A percentile compares a stretch with the other conserved stretches of the same genome.
Conservation (phyloP, 2,113 vertebrate genomes). For the Nycticryphes semicollaris region DNA sequence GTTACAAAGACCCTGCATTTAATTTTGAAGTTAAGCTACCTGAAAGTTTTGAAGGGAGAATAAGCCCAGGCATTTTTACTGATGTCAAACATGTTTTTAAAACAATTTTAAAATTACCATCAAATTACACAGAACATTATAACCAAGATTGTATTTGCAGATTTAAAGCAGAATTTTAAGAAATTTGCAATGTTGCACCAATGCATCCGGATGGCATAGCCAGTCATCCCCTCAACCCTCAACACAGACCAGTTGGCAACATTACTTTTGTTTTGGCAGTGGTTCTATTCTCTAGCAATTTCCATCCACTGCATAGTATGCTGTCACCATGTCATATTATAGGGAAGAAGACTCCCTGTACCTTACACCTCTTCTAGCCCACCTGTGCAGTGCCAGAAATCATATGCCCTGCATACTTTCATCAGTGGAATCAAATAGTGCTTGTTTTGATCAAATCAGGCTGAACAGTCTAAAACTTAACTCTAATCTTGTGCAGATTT, state of each 20-base stretch:
- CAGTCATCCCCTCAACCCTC: background rate
- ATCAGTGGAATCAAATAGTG: background rate
- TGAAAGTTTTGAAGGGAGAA: background rate
- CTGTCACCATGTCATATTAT: background rate
- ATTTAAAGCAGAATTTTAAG: background rate
- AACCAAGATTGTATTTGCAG: background rate
- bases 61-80: background rate
- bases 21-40: background rate
- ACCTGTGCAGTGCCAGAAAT: background rate
- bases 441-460: background rate
- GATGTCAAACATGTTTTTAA: background rate
- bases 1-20: background rate
- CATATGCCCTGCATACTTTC: too few relatives aligned
- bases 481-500: background rate
- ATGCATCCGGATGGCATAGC: background rate
- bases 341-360: background rate
- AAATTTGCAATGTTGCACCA: background rate
- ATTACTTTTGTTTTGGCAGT: background rate
- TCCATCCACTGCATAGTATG: rapidly evolving
- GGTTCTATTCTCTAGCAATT: background rate
- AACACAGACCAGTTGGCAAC: rapidly evolving
- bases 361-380: background rate
- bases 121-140: background rate
- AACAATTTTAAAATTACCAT: background rate
- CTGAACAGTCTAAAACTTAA: background rate